Conservation (phyloP, 2,888 invertebrate genomes). For the Scaptomyza tumidula region DNA sequence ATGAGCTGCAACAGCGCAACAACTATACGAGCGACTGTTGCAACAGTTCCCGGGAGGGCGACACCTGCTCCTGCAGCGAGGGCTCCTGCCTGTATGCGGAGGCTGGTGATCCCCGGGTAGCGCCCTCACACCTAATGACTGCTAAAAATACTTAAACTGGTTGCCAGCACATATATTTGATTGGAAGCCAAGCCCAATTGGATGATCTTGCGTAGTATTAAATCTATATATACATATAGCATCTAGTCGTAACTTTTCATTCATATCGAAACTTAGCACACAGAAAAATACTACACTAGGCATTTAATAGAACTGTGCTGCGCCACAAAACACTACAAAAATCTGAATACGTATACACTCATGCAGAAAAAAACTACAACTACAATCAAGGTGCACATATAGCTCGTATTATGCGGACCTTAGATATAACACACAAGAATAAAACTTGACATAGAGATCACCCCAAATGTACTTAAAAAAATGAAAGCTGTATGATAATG, state of each 20-base stretch:
- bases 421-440: constrained; percentile 34
- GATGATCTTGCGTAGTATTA: constrained; percentile 53
- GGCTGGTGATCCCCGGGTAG: constrained; percentile 84
- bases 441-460: constrained; percentile 30
- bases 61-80: constrained; percentile 88
- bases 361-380: constrained; percentile 12
- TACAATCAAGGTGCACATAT: constrained; percentile 55
- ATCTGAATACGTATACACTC: constrained; percentile 52
- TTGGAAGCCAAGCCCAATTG: constrained; percentile 7
- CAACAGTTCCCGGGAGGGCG: constrained; percentile 85
- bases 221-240: constrained; percentile 48
- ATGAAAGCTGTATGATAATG: constrained; percentile 61
- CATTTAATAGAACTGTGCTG: constrained; percentile 36
- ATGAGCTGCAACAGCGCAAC: constrained; percentile 61
- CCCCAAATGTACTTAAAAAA: constrained; percentile 58
- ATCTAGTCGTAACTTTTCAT: constrained; percentile 75
- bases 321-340: constrained; percentile 12
- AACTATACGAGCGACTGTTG: constrained; percentile 85
- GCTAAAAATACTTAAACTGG: constrained; percentile 70
- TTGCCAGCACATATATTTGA: constrained; percentile 11
- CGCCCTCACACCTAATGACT: constrained; percentile 55
- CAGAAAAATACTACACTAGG: constrained; percentile 41
- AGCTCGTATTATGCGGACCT: constrained; percentile 39
- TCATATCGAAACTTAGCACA: constrained; percentile 72
- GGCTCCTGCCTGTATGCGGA: constrained; percentile 88